Conservation (phyloP, 92 coral and sea anemone species). For the Virgularia gustaviana region DNA sequence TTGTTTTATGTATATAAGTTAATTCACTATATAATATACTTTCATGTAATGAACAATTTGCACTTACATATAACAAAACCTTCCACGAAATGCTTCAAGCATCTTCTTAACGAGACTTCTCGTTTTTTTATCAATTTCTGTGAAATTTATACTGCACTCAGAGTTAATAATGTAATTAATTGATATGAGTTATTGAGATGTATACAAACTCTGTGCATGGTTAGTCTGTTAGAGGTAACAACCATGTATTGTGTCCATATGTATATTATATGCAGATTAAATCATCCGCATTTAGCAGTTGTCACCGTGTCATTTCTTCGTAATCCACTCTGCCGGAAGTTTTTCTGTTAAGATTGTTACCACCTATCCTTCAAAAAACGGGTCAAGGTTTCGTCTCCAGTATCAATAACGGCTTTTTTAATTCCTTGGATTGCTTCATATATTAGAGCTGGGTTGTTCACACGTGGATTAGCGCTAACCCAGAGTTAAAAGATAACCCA, state of each 20-base stretch:
- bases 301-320: no score
- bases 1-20: no score
- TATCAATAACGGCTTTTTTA: no score
- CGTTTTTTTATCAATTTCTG: conserved; percentile 32
- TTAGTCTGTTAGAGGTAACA: background rate
- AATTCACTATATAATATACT: background rate
- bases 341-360: no score
- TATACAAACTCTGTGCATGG: no score
- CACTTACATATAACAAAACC: background rate
- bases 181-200: background rate
- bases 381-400: no score
- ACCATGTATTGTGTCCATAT: conserved; percentile 1
- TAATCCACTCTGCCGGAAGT: no score
- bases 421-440: no score
- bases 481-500: no score
- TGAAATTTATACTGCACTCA: conserved; percentile 30
- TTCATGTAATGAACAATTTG: background rate
- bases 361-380: no score
- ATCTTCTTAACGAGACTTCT: conserved; percentile 36
- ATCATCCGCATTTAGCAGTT: background rate
- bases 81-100: conserved; percentile 27
- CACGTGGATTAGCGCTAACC: no score
- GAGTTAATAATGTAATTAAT: conserved; percentile 25
- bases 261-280: conserved; percentile 23
- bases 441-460: no score